Base-by-base conservation (phyloP, 1,140 invertebrate genomes). In the Bemisia tabaci region DNA sequence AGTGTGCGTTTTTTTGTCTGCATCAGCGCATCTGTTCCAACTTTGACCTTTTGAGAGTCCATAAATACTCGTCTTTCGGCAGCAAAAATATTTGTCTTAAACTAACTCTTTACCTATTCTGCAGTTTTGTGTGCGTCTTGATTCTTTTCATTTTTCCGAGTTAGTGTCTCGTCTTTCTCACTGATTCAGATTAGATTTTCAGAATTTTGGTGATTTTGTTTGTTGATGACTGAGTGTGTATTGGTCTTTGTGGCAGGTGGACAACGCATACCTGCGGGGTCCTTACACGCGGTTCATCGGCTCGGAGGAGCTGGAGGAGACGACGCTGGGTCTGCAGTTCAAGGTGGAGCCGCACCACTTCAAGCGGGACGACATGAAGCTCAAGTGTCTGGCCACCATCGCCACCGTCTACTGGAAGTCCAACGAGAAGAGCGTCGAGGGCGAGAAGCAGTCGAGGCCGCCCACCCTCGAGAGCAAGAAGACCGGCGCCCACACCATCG, bases 301-400 rank as follows among this genome's bases (percentile, higher is more conserved):
- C 66, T 76, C 80, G 2, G 83, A 86, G 68, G 85, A 86, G 0
- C 78, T 91, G 39, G 87, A 91, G 73, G 86, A 86, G 61, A 84
- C 87, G 1, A 83, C 84, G 2, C 77, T 90, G 1, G 86, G 84
- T 26, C 75, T 89, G 48, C 79, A 84, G 73, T 93, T 94, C 75
- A 82, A 83, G 69, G 89, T 90, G 22, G 81, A 83, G 63, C 80
- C 81, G 12, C 85, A 85, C 71, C 90, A 94, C 76, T 92, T 92
- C 75, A 84, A 83, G 68, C 83, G 84, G 64, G 89, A 90, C 70
- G 89, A 92, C 73, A 84, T 93, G 77, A 91, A 91, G 75, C 81
- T 93, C 60, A 92, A 93, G 81, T 94, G 91, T 79, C 82, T 91
- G 72, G 91, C 91, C 5, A 92, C 88, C 27, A 91, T 93, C 74